phyloP scores from a whole-genome alignment of 2,888 invertebrate species.

The Euplexia lucipara region DNA sequence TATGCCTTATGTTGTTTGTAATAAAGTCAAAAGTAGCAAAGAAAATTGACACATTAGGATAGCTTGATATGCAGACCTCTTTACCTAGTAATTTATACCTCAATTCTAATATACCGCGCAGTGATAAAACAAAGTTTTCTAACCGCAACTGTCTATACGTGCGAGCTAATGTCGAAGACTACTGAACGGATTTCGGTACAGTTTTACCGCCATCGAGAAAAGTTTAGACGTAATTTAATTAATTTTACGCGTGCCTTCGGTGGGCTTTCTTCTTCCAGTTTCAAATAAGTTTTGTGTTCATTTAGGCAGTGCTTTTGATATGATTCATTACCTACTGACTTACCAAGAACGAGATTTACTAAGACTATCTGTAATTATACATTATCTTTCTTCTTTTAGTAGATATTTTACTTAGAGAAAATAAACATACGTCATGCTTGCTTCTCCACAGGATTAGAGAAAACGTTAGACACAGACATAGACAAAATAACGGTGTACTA shows the following conservation, averaged over 20 bases:
- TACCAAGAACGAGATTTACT: too few species aligned
- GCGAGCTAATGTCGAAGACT: slow-evolving; percentile 24
- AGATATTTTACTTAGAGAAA: neutral
- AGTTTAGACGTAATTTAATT: slow-evolving; percentile 35
- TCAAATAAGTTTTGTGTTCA: slow-evolving; percentile 9
- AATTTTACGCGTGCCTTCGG: slow-evolving; percentile 10
- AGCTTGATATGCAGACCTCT: too few species aligned
- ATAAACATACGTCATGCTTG: too few species aligned
- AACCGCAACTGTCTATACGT: neutral
- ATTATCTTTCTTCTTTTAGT: too few species aligned
- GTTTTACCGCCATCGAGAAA: slow-evolving; percentile 9
- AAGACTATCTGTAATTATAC: neutral
- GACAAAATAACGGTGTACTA: too few species aligned
- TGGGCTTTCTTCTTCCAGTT: neutral
- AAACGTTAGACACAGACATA: too few species aligned
- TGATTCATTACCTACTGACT: neutral
- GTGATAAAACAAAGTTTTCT: slow-evolving; percentile 1
- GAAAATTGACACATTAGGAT: too few species aligned
- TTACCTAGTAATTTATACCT: neutral
- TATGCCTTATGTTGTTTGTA: too few species aligned
- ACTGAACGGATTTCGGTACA: slow-evolving; percentile 12
- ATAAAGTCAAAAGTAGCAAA: too few species aligned
- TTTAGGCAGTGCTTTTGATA: slow-evolving; percentile 5
- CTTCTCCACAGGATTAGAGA: too few species aligned
- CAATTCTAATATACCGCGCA: neutral